Base-by-base conservation (phyloP, 1,140 invertebrate genomes). In the Metaphire vulgaris region DNA sequence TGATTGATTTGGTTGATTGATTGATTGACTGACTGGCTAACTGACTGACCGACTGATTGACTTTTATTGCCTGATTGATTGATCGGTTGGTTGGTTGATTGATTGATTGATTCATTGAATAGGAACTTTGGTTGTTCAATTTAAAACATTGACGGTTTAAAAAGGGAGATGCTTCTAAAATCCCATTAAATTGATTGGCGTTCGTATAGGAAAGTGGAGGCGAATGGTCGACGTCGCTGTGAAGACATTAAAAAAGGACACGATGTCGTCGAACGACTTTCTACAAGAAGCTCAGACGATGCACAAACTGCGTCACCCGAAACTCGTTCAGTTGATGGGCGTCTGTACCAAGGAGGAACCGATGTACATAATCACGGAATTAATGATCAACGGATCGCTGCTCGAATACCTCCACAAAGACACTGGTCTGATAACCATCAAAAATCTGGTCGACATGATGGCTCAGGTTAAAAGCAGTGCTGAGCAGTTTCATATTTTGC, bases 331-430 rank as follows among this genome's bases (percentile, higher is more conserved):
- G 83, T 88, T 99, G 68, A 97, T 98, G 86, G 98, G 97, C 21
- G 97, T 99, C 15, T 99, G 98, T 83, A 99, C 97, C 6, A 90
- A 95, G 80, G 81, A 97, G 83, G 97, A 99, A 86, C 98, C 98
- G 0, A 98, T 99, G 83, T 98, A 97, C 83, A 99, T 99, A 81
- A 97, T 99, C 68, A 99, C 97, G 0, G 98, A 99, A 88, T 88
- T 99, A 33, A 99, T 99, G 97, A 94, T 94, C 84, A 95, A 98
- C 86, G 96, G 96, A 69, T 95, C 95, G 76, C 87, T 98, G 26
- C 87, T 98, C 66, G 95, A 97, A 82, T 87, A 81, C 76, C 77
- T 87, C 21, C 80, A 84, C 14, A 84, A 93, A 14, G 92, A 94
- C 82, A 87, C 88, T 69, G 90, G 90, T 15, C 68, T 41, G 79